Conservation (phyloP, 2,113 vertebrate genomes). For the Mugil cephalus region DNA sequence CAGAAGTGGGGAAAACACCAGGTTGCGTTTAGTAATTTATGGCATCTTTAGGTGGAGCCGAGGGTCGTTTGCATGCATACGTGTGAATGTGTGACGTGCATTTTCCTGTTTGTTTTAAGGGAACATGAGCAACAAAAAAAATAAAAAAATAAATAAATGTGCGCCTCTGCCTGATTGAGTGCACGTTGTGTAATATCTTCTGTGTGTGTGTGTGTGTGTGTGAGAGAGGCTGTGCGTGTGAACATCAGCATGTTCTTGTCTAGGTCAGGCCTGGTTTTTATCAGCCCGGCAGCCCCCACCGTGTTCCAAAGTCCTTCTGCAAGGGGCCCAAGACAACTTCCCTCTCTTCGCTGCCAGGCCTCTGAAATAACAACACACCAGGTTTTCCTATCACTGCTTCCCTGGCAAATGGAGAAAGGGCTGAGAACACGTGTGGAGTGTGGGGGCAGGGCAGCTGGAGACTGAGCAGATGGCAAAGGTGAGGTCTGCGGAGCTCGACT, state of each 20-base stretch:
- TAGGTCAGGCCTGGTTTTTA: slow-evolving; percentile 65
- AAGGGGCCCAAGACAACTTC: slow-evolving; percentile 73
- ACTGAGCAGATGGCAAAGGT: slow-evolving; percentile 73
- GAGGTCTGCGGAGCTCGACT: slow-evolving; percentile 49
- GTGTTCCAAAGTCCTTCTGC: slow-evolving; percentile 64
- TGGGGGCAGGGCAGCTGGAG: background rate
- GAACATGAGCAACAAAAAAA: background rate
- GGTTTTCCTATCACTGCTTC: slow-evolving; percentile 75
- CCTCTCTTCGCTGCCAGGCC: slow-evolving; percentile 65
- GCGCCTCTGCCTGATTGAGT: slow-evolving; percentile 6
- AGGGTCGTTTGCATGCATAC: background rate
- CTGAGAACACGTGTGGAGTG: slow-evolving; percentile 74
- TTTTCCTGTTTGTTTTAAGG: slow-evolving; percentile 4
- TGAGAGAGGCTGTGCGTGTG: slow-evolving; percentile 20
- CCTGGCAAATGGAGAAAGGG: slow-evolving; percentile 67
- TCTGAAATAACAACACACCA: slow-evolving; percentile 79
- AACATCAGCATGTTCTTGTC: slow-evolving; percentile 56
- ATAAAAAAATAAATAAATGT: background rate
- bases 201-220: background rate
- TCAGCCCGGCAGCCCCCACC: slow-evolving; percentile 60
- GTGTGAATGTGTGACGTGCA: background rate
- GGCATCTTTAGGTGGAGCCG: slow-evolving; percentile 28
- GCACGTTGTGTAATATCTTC: background rate
- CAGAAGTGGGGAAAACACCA: slow-evolving; percentile 57
- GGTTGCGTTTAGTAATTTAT: slow-evolving; percentile 63